Conservation (phyloP, 2,113 vertebrate species). For the Mus spicilegus region DNA sequence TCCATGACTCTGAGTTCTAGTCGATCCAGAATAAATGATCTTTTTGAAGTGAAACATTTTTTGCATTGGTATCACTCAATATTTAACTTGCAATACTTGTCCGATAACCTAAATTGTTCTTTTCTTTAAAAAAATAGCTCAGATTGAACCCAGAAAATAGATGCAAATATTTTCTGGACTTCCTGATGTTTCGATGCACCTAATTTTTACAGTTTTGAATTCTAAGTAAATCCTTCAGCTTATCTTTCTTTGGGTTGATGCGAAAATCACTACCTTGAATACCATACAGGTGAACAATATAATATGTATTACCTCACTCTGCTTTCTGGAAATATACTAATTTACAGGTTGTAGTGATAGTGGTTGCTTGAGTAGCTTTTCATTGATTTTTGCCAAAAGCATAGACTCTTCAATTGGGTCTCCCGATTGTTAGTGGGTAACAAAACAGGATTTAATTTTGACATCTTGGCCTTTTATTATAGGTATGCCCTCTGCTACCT, state of each 20-base stretch:
- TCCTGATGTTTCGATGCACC: neutral
- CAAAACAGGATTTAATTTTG: neutral
- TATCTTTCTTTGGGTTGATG: neutral
- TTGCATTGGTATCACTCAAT: no score
- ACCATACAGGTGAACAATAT: neutral
- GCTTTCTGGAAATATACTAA: neutral
- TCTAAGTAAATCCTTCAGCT: neutral
- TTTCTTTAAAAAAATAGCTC: no score
- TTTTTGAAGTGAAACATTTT: no score
- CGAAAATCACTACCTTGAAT: neutral
- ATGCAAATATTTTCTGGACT: neutral
- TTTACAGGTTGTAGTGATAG: neutral
- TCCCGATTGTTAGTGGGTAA: neutral
- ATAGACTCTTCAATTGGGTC: neutral
- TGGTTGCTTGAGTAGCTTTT: neutral
- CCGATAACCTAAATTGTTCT: no score
- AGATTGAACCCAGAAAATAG: no score
- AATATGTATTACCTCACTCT: neutral
- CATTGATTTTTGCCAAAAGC: neutral
- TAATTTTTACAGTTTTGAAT: neutral
- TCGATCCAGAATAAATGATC: no score
- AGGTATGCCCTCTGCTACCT: neutral
- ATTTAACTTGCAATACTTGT: no score
- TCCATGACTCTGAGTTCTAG: no score
- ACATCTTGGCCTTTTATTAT: neutral